Evolutionary conservation across 1,140 invertebrate species (phyloP).

Genomic region (Bombyx mandarina): DNA sequence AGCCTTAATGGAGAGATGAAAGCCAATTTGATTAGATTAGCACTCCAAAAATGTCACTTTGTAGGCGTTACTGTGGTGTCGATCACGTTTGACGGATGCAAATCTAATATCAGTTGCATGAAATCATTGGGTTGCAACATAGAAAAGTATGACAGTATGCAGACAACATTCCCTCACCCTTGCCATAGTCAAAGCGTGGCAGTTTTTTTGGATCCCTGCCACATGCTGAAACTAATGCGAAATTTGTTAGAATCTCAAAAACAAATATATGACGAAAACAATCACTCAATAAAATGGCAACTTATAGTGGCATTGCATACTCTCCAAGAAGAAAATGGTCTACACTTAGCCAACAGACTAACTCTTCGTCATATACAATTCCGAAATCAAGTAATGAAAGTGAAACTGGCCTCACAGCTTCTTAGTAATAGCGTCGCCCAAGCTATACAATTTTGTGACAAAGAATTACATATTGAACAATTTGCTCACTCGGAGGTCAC

Average conservation of each 20-base stretch:
- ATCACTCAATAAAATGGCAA: conserved; percentile 2
- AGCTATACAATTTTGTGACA: conserved; percentile 8
- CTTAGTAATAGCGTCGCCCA: conserved; percentile 15
- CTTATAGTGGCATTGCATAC: background rate
- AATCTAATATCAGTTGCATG: too few species aligned
- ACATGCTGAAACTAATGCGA: conserved; percentile 39
- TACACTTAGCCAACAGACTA: conserved; percentile 2
- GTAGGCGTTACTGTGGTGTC: too few species aligned
- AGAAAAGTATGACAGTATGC: conserved; percentile 10
- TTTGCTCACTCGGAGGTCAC: background rate
- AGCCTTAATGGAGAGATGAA: too few species aligned
- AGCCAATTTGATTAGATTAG: too few species aligned
- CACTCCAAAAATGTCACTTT: too few species aligned
- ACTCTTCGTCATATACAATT: conserved; percentile 11
- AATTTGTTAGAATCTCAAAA: conserved; percentile 30
- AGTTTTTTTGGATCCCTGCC: conserved; percentile 40
- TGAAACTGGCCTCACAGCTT: conserved; percentile 17
- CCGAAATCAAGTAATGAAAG: conserved; percentile 18
- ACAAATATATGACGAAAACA: conserved; percentile 12
- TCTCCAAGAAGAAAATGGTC: background rate
- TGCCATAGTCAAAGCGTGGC: conserved; percentile 20
- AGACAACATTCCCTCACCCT: conserved; percentile 35
- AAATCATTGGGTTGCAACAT: conserved; percentile 13
- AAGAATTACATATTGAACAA: conserved; percentile 5
- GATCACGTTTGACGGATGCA: too few species aligned